These are phyloP conservation scores for Cryptotermes secundus DNA, from an alignment of 1,140 invertebrate genomes.

Conservation along the genomic window DNA sequence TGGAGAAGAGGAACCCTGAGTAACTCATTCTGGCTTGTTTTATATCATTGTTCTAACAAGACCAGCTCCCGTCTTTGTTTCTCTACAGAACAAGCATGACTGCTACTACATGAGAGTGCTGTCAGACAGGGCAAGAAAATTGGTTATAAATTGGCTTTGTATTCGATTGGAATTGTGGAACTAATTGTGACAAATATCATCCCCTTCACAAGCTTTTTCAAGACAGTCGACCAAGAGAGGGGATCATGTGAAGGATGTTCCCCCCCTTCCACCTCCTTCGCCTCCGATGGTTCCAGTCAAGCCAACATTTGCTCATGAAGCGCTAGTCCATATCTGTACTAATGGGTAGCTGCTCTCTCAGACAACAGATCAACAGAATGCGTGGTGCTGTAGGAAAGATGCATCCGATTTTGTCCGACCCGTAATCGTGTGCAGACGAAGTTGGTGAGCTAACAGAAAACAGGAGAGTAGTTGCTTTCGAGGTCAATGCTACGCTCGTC, in stretches of 20 bases:
- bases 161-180: constrained; percentile 16
- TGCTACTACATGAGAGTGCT: not conserved
- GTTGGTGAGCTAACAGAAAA: not conserved
- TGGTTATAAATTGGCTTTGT: constrained; percentile 8
- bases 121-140: not conserved
- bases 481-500: not conserved
- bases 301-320: constrained; percentile 7
- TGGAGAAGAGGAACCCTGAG: not conserved
- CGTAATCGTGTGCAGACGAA: not conserved
- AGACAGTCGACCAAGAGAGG: not conserved
- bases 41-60: not conserved
- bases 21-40: not conserved
- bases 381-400: not conserved
- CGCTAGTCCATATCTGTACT: not conserved
- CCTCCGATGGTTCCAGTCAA: too few species aligned
- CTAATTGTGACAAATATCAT: constrained; percentile 11
- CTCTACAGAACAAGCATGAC: not conserved
- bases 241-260: not conserved
- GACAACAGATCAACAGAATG: not conserved
- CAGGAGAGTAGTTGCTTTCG: not conserved
- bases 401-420: not conserved
- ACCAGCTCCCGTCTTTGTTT: not conserved
- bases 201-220: not conserved
- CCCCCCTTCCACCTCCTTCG: not conserved
- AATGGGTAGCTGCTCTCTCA: not conserved